Percentiles rank a stretch among this genome's conserved stretches.
These are phyloP conservation scores for Zophobas atratus DNA, from an alignment of 1,140 invertebrate species.

Conservation along the genomic window DNA sequence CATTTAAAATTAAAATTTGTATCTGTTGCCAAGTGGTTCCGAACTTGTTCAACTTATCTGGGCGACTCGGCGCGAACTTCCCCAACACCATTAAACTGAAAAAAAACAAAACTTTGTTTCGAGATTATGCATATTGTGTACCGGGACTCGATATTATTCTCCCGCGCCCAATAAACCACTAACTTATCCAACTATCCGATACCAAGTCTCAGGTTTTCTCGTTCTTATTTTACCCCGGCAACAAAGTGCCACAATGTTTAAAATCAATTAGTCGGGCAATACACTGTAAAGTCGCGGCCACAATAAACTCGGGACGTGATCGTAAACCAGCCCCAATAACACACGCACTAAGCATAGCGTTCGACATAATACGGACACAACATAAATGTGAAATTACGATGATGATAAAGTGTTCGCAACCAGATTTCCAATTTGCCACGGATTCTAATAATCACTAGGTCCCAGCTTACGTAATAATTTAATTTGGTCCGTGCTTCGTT, in stretches of 20 bases:
- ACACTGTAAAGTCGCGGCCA: constrained; percentile 18
- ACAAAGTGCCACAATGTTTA: constrained; percentile 6
- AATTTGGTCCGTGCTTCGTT: constrained; percentile 35
- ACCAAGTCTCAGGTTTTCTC: too few species aligned
- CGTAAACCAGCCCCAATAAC: constrained; percentile 24
- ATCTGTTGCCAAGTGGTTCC: too few species aligned
- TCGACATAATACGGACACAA: constrained; percentile 27
- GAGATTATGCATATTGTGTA: too few species aligned
- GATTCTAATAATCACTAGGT: constrained; percentile 42
- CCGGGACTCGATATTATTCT: too few species aligned
- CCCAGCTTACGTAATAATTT: constrained; percentile 38
- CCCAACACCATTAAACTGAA: too few species aligned
- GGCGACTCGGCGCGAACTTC: too few species aligned
- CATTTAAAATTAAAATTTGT: too few species aligned
- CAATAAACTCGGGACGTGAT: constrained; percentile 33
- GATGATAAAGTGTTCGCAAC: constrained; percentile 40
- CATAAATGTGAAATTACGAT: constrained; percentile 36
- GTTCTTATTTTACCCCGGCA: too few species aligned
- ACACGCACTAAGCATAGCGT: constrained; percentile 34
- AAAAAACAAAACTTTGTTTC: too few species aligned
- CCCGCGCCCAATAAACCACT: too few species aligned
- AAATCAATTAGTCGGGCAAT: constrained; percentile 29
- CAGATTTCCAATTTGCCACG: constrained; percentile 41
- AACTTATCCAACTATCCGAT: too few species aligned
- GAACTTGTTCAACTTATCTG: too few species aligned